Percentiles rank a stretch among this genome's conserved stretches.
Evolutionary conservation across 2,113 vertebrate species (phyloP).

Genomic region (Ellobius talpinus): DNA sequence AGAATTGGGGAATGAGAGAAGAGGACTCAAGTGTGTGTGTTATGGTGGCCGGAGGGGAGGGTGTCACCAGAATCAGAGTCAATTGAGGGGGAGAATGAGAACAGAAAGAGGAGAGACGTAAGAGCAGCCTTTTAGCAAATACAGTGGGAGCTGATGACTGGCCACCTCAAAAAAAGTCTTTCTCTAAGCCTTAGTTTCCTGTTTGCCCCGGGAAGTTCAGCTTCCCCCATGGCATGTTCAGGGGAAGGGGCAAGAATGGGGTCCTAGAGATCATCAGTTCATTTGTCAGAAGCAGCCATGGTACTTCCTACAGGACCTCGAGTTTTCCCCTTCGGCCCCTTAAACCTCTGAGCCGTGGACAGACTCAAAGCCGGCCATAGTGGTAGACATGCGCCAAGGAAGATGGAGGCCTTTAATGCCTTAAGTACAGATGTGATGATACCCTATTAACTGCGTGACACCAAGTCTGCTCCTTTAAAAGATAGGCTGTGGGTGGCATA

Average conservation of each 20-base stretch:
- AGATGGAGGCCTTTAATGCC: neutral
- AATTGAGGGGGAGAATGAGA: neutral
- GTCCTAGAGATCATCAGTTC: conserved; percentile 3
- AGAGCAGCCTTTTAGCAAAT: neutral
- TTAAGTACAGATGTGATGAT: neutral
- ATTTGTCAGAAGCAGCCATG: conserved; percentile 35
- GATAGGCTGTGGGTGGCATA: neutral
- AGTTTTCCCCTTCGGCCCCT: neutral
- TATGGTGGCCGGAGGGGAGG: neutral
- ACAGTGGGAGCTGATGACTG: neutral
- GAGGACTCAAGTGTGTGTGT: neutral
- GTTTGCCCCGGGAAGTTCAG: neutral
- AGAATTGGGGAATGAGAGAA: neutral
- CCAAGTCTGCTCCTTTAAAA: neutral
- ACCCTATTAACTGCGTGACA: neutral
- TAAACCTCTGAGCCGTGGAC: neutral
- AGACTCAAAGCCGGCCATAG: neutral
- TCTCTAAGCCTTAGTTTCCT: neutral
- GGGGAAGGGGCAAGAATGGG: neutral
- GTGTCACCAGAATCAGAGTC: neutral
- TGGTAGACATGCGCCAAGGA: neutral
- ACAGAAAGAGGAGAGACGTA: neutral
- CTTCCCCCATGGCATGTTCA: neutral
- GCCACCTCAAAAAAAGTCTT: neutral
- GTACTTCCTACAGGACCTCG: neutral